Conservation (phyloP, 2,113 vertebrate genomes). For the Anser cygnoides region DNA sequence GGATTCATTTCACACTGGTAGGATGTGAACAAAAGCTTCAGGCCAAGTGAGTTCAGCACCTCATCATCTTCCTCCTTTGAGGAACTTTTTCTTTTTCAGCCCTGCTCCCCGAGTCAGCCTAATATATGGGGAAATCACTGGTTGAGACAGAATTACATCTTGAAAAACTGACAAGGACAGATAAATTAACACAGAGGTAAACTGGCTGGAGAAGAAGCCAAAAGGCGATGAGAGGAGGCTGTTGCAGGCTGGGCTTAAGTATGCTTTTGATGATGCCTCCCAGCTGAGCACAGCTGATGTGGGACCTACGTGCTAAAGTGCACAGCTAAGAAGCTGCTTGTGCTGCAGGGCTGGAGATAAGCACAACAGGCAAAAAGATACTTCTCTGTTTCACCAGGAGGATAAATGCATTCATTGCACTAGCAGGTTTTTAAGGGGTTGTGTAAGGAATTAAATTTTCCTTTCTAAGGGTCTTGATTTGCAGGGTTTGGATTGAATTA, state of each 20-base stretch:
- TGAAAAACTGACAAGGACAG: not conserved
- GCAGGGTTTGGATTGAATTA: not conserved
- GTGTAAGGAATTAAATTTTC: not conserved
- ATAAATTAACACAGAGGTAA: not conserved
- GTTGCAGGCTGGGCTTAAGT: not conserved
- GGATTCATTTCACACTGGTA: not conserved
- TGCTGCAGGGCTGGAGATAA: not conserved
- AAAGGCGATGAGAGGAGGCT: not conserved
- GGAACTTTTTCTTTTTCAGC: constrained; percentile 2
- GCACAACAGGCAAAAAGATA: not conserved
- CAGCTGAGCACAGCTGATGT: not conserved
- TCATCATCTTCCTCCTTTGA: not conserved
- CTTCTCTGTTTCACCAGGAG: not conserved
- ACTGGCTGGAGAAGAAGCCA: not conserved
- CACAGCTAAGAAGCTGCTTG: not conserved
- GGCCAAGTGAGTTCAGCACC: not conserved
- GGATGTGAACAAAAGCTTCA: not conserved
- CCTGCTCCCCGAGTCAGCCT: not conserved
- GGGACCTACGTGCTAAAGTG: not conserved
- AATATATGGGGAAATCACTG: not conserved
- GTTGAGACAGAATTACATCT: not conserved
- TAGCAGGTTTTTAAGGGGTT: not conserved
- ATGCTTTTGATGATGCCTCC: not conserved
- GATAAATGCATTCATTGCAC: not conserved
- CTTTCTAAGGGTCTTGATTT: not conserved